phyloP scores from a whole-genome alignment of 2,888 invertebrate genomes.

The Phyto melanocephala region DNA sequence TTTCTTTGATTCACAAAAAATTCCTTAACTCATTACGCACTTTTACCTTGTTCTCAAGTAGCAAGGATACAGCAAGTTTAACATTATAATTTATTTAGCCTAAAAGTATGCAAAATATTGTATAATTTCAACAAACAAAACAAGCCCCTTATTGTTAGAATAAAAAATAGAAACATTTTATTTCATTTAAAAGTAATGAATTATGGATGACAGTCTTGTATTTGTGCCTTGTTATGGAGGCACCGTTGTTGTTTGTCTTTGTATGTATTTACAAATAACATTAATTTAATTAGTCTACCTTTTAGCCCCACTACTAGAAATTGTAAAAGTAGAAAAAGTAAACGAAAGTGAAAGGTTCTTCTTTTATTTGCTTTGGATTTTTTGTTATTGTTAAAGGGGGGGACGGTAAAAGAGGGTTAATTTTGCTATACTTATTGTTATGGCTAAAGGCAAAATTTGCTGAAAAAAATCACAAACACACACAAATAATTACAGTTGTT shows the following conservation, averaged over 20 bases:
- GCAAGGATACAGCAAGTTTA: neutral
- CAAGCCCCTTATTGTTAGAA: neutral
- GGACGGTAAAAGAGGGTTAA: neutral
- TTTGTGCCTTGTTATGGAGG: neutral
- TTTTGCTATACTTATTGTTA: conserved; percentile 11
- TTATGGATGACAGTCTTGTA: conserved; percentile 6
- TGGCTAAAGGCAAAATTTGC: conserved; percentile 1
- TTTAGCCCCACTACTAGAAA: neutral
- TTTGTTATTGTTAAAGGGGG: neutral
- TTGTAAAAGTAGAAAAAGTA: neutral
- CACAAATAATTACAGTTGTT: conserved; percentile 37
- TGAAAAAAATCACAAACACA: conserved; percentile 1
- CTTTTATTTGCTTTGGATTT: neutral
- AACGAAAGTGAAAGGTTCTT: neutral
- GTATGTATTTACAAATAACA: conserved; percentile 49
- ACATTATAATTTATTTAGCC: conserved; percentile 24
- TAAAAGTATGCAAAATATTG: conserved; percentile 46
- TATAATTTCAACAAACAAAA: conserved; percentile 11
- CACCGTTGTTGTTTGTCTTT: conserved; percentile 17
- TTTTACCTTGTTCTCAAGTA: neutral
- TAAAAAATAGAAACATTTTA: neutral
- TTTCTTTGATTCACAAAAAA: conserved; percentile 26
- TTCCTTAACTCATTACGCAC: neutral
- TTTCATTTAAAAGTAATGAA: conserved; percentile 19
- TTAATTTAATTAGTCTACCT: conserved; percentile 59